Evolutionary conservation across 2,888 invertebrate species (phyloP).

Genomic region (Morpho helenor): DNA sequence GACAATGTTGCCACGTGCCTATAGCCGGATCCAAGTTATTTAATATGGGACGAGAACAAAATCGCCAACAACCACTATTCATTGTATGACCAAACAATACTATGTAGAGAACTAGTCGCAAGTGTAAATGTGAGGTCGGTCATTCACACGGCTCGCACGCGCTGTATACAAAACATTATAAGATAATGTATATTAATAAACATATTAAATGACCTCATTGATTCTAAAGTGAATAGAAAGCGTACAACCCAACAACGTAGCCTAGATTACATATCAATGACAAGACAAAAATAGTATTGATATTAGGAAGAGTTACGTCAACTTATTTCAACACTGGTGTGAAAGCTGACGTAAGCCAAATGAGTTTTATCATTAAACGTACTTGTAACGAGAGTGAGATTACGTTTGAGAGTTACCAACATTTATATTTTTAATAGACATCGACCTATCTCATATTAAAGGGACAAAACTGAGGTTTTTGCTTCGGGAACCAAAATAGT

Average conservation of each 20-base stretch:
- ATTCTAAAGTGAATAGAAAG: neutral
- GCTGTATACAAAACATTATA: conserved; percentile 22
- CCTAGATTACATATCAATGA: conserved; percentile 2
- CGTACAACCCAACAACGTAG: neutral
- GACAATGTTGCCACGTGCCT: no score
- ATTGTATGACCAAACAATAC: conserved; percentile 6
- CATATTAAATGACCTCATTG: conserved; percentile 10
- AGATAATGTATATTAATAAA: conserved; percentile 7
- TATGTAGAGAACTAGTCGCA: conserved; percentile 13
- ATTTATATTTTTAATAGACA: no score
- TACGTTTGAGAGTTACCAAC: no score
- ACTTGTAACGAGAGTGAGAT: no score
- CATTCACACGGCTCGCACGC: conserved; percentile 36
- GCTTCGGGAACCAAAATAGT: no score
- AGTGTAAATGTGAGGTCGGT: conserved; percentile 38
- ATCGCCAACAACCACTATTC: neutral
- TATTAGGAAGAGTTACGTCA: neutral
- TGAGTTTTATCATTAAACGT: no score
- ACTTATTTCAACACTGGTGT: no score
- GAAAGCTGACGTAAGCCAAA: no score
- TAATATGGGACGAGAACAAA: neutral
- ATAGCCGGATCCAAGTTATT: no score
- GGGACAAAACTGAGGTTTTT: no score
- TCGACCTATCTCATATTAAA: no score
- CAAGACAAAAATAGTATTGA: conserved; percentile 2